A percentile compares a stretch with the other conserved stretches of the same genome.
Evolutionary conservation across 1,140 invertebrate genomes (phyloP).

Genomic region (Argopecten irradians): DNA sequence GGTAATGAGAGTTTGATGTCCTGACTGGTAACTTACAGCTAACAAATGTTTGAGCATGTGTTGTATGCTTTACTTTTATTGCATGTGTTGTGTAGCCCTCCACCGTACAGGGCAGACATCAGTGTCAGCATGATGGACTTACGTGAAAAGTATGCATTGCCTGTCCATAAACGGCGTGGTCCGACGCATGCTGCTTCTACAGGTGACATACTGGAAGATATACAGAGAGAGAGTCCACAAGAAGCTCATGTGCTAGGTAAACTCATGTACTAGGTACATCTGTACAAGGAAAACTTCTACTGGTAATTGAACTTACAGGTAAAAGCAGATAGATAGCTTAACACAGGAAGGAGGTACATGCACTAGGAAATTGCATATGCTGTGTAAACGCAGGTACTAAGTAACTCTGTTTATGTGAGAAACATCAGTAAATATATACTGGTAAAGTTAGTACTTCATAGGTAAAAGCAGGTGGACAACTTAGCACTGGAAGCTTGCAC

Average conservation of each 20-base stretch:
- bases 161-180: neutral
- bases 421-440: too few relatives aligned
- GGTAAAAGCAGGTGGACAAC: too few relatives aligned
- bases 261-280: neutral
- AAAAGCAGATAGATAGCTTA: too few relatives aligned
- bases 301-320: too few relatives aligned
- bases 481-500: too few relatives aligned
- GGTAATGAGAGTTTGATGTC: neutral
- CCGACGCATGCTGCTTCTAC: constrained; percentile 47
- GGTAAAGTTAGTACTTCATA: too few relatives aligned
- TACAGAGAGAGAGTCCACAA: constrained; percentile 26
- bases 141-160: constrained; percentile 42
- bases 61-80: constrained; percentile 13
- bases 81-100: constrained; percentile 58
- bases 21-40: neutral
- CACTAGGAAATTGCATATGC: too few relatives aligned
- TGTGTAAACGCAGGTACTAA: too few relatives aligned
- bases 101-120: constrained; percentile 58
- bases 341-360: too few relatives aligned
- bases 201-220: constrained; percentile 45
- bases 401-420: too few relatives aligned
- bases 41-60: constrained; percentile 24
- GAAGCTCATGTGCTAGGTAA: constrained; percentile 61
- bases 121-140: constrained; percentile 62
- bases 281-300: too few relatives aligned